phyloP scores from a whole-genome alignment of 2,888 invertebrate genomes.

The Cataglyphis albicans region DNA sequence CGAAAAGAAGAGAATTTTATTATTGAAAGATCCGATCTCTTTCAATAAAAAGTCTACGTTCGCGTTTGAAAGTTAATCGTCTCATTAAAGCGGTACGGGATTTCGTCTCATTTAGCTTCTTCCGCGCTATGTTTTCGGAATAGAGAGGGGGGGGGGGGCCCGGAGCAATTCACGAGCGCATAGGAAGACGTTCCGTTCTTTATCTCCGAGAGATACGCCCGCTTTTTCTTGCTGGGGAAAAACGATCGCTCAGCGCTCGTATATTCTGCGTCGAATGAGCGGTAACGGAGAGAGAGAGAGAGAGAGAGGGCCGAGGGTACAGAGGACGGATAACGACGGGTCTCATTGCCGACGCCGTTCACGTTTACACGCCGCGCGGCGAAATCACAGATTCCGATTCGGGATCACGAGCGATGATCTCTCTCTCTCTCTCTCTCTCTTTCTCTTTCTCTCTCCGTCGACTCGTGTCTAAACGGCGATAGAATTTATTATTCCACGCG shows the following conservation, averaged over 20 bases:
- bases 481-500: conserved; percentile 50
- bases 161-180: background rate
- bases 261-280: background rate
- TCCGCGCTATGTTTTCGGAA: conserved; percentile 14
- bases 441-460: background rate
- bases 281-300: too few species aligned
- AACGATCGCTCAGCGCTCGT: background rate
- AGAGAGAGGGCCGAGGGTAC: background rate
- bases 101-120: conserved; percentile 1
- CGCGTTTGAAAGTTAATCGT: background rate
- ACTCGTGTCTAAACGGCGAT: conserved; percentile 12
- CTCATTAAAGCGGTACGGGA: conserved; percentile 1
- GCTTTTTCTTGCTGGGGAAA: background rate
- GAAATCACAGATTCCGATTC: conserved; percentile 39
- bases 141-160: background rate
- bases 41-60: conserved; percentile 6
- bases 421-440: background rate
- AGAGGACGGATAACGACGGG: conserved; percentile 13
- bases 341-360: conserved; percentile 23
- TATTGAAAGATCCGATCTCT: conserved; percentile 5
- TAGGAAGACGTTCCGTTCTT: conserved; percentile 10
- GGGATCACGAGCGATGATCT: conserved; percentile 23
- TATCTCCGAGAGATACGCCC: background rate
- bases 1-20: conserved; percentile 6
- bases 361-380: conserved; percentile 29